Evolutionary conservation across 35 echinoderm and acorn worm species (phyloP).

Genomic region (Stichopus chloronotus): DNA sequence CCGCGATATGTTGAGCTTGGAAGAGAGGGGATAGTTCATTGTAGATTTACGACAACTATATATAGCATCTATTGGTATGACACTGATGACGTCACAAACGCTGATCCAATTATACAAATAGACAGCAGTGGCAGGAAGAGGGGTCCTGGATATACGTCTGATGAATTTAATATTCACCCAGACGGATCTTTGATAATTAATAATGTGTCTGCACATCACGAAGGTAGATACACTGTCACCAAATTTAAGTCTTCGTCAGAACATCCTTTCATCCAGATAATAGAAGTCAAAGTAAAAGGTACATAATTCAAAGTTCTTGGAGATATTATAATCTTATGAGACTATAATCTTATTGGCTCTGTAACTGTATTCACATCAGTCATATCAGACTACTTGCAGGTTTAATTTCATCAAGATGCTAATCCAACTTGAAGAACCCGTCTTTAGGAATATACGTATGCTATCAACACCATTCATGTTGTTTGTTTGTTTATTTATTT

Average conservation of each 20-base stretch:
- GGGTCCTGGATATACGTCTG: not conserved
- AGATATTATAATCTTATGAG: too few species aligned
- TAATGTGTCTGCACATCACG: not conserved
- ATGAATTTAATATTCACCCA: not conserved
- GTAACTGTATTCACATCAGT: too few species aligned
- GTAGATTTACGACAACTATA: not conserved
- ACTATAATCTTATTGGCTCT: too few species aligned
- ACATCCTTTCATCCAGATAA: not conserved
- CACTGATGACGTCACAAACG: not conserved
- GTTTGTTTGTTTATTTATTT: not conserved
- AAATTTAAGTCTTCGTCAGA: not conserved
- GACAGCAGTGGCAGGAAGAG: not conserved
- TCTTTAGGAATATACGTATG: too few species aligned
- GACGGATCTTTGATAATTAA: not conserved
- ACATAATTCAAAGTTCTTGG: not conserved
- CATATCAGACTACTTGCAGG: too few species aligned
- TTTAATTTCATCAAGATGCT: too few species aligned
- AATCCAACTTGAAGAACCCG: too few species aligned
- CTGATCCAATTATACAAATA: not conserved
- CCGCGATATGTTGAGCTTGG: not conserved
- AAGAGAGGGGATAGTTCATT: not conserved
- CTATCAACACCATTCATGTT: too few species aligned
- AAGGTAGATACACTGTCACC: not conserved
- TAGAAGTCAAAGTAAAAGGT: not conserved
- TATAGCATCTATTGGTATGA: not conserved